These are phyloP conservation scores for Tetranychus cinnabarinus DNA, from an alignment of 1,140 invertebrate genomes.

Conservation along the genomic window DNA sequence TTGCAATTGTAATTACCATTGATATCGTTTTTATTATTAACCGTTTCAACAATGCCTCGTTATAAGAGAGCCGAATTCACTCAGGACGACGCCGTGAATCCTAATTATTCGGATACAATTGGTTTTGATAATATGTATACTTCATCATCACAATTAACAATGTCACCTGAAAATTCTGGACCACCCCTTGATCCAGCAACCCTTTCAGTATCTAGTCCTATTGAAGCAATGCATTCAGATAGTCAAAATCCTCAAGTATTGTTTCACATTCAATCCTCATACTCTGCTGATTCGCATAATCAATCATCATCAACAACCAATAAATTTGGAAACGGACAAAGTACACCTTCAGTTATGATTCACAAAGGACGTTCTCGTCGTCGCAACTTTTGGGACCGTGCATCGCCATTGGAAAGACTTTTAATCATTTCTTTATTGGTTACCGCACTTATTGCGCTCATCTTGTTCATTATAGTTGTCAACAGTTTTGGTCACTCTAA, in stretches of 20 bases:
- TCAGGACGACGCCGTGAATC: conserved; percentile 23
- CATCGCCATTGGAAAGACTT: conserved; percentile 31
- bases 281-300: neutral
- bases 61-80: conserved; percentile 27
- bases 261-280: neutral
- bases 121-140: neutral
- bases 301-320: no score
- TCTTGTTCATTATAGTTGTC: neutral
- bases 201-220: no score
- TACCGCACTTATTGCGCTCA: neutral
- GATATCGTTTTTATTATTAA: no score
- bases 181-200: neutral
- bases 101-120: conserved; percentile 11
- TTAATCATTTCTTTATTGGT: conserved; percentile 15
- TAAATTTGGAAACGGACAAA: neutral
- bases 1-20: no score
- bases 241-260: neutral
- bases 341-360: neutral
- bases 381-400: conserved; percentile 34
- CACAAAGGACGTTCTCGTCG: conserved; percentile 13
- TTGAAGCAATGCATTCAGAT: neutral
- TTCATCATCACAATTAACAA: neutral
- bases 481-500: neutral
- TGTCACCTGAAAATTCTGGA: neutral
- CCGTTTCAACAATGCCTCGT: conserved; percentile 18